Evolutionary conservation across 2,888 invertebrate genomes (phyloP).

Genomic region (Tetheella fluctuosa): DNA sequence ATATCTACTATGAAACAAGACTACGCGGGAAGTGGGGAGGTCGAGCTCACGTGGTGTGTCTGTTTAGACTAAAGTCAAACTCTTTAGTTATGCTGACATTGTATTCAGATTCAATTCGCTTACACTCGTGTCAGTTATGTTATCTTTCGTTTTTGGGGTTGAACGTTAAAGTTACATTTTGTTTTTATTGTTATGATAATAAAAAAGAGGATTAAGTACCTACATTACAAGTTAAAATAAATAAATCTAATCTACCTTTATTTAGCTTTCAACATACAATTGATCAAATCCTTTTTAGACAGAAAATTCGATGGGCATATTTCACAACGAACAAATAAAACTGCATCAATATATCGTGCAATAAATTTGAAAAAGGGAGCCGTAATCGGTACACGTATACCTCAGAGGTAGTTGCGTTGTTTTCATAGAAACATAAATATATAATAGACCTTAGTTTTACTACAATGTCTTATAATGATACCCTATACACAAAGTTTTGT

Average conservation of each 20-base stretch:
- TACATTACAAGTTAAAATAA: too few relatives aligned
- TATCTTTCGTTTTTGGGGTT: conserved; percentile 52
- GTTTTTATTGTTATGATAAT: background rate
- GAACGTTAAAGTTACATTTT: conserved; percentile 6
- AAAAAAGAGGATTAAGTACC: too few relatives aligned
- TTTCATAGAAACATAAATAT: background rate
- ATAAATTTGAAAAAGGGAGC: conserved; percentile 51
- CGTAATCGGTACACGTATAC: conserved; percentile 51
- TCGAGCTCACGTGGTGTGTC: conserved; percentile 45
- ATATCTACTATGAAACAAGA: conserved; percentile 32
- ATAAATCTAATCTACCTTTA: too few relatives aligned
- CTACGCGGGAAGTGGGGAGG: conserved; percentile 33
- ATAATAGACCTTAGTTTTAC: too few relatives aligned
- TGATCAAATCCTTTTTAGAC: background rate
- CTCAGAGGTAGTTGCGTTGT: background rate
- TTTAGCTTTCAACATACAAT: too few relatives aligned
- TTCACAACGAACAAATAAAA: conserved; percentile 27
- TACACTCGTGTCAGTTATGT: conserved; percentile 54
- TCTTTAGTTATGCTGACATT: conserved; percentile 72
- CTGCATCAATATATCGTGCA: conserved; percentile 52
- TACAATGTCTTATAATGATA: too few relatives aligned
- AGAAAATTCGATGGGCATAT: background rate
- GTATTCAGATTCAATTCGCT: conserved; percentile 69
- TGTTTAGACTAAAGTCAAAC: conserved; percentile 63
- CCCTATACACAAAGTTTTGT: too few relatives aligned